These are phyloP conservation scores for Syngnathus scovelli DNA, from an alignment of 2,113 vertebrate genomes.

Conservation along the genomic window DNA sequence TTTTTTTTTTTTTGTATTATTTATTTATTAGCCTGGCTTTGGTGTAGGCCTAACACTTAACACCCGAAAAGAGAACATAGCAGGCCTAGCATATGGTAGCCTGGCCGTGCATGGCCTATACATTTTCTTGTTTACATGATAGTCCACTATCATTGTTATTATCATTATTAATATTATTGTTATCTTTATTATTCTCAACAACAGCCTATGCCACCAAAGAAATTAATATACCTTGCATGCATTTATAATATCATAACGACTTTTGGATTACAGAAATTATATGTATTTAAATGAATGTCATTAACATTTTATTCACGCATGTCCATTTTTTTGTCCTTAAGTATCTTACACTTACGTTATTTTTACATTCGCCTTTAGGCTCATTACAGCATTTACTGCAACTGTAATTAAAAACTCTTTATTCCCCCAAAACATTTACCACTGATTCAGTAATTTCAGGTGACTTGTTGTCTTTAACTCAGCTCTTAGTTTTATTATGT, in stretches of 20 bases:
- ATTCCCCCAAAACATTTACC: constrained; percentile 41
- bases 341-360: constrained; percentile 58
- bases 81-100: constrained; percentile 37
- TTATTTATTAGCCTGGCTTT: constrained; percentile 46
- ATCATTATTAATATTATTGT: constrained; percentile 29
- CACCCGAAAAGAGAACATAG: constrained; percentile 21
- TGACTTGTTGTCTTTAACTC: constrained; percentile 5
- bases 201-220: constrained; percentile 72
- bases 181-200: constrained; percentile 31
- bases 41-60: constrained; percentile 21
- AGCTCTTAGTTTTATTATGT: background rate
- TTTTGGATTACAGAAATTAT: constrained; percentile 61
- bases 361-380: constrained; percentile 51
- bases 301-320: constrained; percentile 70
- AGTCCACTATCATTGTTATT: constrained; percentile 31
- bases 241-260: constrained; percentile 63
- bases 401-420: constrained; percentile 68
- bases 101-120: constrained; percentile 38
- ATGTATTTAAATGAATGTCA: constrained; percentile 78
- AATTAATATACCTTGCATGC: constrained; percentile 67
- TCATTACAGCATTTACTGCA: constrained; percentile 63
- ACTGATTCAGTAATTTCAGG: constrained; percentile 34
- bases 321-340: constrained; percentile 59
- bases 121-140: constrained; percentile 42
- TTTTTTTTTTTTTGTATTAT: constrained; percentile 37